Evolutionary conservation across 2,113 vertebrate genomes (phyloP), one percentile per base, ranked within the genome.

Genomic region (Panthera tigris): DNA sequence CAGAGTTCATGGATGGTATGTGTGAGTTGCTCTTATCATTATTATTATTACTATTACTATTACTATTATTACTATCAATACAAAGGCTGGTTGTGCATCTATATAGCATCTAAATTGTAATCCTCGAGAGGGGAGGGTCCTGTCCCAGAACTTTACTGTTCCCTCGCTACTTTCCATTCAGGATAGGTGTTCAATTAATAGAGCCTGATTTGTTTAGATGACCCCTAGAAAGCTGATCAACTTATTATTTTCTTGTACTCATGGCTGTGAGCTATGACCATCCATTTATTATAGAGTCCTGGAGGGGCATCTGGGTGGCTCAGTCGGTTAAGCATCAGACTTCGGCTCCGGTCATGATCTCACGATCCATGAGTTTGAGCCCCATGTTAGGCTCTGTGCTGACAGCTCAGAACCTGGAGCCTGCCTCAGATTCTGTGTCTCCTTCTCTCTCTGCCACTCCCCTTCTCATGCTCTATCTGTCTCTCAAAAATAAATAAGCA

Each of bases 1-100:
- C 48, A 55, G 45, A 80, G 41, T 86, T 48, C 66, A 69, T 7
- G 39, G 41, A 12, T 18, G 5, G 39, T 3, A 25, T 0, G 0
- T 0, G 0, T 31, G 9, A n/a, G 14, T 16, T 52, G 3, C 25
- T 68, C 4, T 52, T 5, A 4, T 78, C 61, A 36, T 48, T 31
- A 8, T 57, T 33, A 23, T 45, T 33, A 23, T 52, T 69, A 29
- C 65, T 65, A 45, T 39, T 33, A 9, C n/a, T 25, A 29, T 7
- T 45, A 41, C 8, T 18, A 10, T 50, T 16, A 23, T 63, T 48
- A 25, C 50, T 52, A n/a, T n/a, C 86, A 41, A 65, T 23, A 33
- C 50, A 82, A 92, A 87, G 36, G 25, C 66, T 92, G 48, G 3
- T 19, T 71, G 3, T 7, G n/a, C 33, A 48, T n/a, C 31, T 31